Conservation (phyloP, 2,797 vertebrate genomes). For the Acrossocheilus wenchowensis region DNA sequence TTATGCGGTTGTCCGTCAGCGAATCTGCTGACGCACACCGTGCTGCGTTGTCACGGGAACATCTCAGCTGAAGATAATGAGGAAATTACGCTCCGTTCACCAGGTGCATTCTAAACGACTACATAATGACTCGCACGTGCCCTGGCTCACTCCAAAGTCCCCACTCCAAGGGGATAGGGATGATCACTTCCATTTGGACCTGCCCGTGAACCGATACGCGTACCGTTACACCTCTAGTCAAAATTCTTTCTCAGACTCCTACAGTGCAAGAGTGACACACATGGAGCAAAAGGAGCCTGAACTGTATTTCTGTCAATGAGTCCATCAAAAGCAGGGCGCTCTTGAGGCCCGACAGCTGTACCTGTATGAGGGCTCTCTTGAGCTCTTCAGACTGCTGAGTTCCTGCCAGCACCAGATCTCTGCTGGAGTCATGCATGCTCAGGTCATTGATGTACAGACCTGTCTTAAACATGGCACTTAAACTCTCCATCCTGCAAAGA, state of each 20-base stretch:
- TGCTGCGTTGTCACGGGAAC: no score
- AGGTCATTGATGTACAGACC: slow-evolving; percentile 82
- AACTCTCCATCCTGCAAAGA: slow-evolving; percentile 79
- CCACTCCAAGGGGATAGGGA: no score
- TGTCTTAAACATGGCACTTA: slow-evolving; percentile 80
- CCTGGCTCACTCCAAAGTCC: no score
- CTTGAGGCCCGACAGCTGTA: slow-evolving; percentile 70
- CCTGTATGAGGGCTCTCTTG: slow-evolving; percentile 82
- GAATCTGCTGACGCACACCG: no score
- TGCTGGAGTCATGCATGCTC: slow-evolving; percentile 83
- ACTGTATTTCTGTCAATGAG: not conserved
- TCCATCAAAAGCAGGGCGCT: slow-evolving; percentile 32
- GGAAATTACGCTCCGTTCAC: no score
- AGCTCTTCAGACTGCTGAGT: slow-evolving; percentile 82
- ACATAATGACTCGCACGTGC: no score
- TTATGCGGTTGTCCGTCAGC: no score
- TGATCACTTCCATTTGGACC: no score
- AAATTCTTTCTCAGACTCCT: not conserved
- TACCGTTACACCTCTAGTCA: no score
- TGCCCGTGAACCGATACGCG: no score
- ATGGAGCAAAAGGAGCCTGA: not conserved
- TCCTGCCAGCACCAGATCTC: slow-evolving; percentile 80
- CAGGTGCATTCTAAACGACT: no score
- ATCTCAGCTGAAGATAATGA: no score
- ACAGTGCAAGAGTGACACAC: not conserved